These are phyloP conservation scores for Chrysogorgia sp. DNA, from an alignment of 92 coral and sea anemone genomes.

Conservation along the genomic window DNA sequence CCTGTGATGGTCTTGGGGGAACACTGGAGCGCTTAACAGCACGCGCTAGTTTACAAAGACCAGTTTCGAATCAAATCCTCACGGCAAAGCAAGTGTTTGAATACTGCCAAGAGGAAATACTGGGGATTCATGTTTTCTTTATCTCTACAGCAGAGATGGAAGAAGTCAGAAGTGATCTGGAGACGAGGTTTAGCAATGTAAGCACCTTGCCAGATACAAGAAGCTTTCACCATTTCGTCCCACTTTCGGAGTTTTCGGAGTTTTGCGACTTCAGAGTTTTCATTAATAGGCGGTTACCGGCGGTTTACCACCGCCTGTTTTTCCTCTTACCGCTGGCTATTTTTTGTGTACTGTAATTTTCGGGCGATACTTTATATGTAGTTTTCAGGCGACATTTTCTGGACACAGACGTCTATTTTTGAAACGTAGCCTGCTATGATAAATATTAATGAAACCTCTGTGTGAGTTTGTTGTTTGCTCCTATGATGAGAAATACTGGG, in stretches of 20 bases:
- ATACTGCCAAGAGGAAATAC: conserved; percentile 27
- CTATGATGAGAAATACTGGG: conserved; percentile 36
- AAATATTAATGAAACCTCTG: no score
- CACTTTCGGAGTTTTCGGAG: conserved; percentile 21
- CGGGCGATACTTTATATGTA: no score
- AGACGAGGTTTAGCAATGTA: no score
- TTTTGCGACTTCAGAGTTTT: no score
- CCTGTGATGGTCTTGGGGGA: conserved; percentile 47
- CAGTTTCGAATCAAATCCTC: conserved; percentile 26
- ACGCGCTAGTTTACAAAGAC: conserved; percentile 32
- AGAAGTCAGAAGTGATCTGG: no score
- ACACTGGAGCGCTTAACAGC: conserved; percentile 31
- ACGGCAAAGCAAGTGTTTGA: conserved; percentile 22
- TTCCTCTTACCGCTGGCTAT: no score
- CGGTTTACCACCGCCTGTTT: no score
- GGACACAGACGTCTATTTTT: no score
- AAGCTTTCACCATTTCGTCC: conserved; percentile 33
- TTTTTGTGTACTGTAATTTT: no score
- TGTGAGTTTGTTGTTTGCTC: conserved; percentile 42
- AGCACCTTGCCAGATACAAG: conserved; percentile 33
- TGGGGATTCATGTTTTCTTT: background rate
- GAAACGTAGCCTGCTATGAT: no score
- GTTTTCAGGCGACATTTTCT: no score
- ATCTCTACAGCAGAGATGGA: background rate
- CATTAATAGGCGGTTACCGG: no score